Conservation (phyloP, 2,888 invertebrate genomes). For the Argyresthia albistria region DNA sequence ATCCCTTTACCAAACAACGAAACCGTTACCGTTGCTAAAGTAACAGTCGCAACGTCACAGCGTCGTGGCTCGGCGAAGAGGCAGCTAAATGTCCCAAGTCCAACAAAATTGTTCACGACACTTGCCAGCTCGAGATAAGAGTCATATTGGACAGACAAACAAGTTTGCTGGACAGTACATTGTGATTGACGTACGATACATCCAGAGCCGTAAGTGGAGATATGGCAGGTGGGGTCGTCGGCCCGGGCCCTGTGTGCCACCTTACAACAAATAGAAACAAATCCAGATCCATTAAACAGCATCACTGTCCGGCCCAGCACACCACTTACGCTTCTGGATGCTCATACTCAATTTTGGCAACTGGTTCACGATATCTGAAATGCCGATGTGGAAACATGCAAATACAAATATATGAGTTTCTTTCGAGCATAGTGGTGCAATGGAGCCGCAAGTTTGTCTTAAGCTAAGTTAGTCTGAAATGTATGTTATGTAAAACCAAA, state of each 20-base stretch:
- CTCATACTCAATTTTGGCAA: slow-evolving; percentile 18
- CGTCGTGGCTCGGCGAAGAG: no score
- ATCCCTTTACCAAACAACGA: not conserved
- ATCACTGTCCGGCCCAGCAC: slow-evolving; percentile 51
- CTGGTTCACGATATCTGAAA: not conserved
- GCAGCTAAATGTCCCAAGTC: not conserved
- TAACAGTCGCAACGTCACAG: no score
- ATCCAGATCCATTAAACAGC: slow-evolving; percentile 55
- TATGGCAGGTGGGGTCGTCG: slow-evolving; percentile 71
- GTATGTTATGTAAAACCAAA: not conserved
- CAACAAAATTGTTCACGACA: no score
- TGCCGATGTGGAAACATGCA: not conserved
- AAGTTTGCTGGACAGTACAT: not conserved
- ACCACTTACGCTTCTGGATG: slow-evolving; percentile 69
- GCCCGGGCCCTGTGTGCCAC: slow-evolving; percentile 70
- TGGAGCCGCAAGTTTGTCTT: slow-evolving; percentile 48
- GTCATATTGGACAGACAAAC: no score
- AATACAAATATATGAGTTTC: not conserved
- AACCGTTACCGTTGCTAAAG: not conserved
- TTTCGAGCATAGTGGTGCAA: slow-evolving; percentile 63
- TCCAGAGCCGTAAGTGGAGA: slow-evolving; percentile 74
- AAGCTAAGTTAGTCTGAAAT: slow-evolving; percentile 9
- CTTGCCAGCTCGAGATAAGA: no score
- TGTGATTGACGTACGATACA: slow-evolving; percentile 63
- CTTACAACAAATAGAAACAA: slow-evolving; percentile 68